These are phyloP conservation scores for Menidia menidia DNA, from an alignment of 2,797 vertebrate species.

Conservation along the genomic window DNA sequence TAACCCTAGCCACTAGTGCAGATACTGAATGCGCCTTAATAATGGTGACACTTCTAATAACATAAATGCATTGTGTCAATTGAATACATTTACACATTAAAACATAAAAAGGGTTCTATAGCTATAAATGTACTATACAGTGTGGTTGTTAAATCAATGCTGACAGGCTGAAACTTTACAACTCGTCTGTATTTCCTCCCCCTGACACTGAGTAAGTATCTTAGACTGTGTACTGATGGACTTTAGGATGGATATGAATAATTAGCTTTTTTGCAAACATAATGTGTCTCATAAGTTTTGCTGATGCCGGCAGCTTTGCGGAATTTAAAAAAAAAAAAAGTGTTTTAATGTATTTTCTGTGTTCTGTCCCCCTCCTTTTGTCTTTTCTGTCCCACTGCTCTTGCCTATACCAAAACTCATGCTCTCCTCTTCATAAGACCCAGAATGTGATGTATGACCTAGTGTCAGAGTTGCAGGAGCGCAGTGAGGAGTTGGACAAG, in stretches of 20 bases:
- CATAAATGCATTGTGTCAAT: slow-evolving; percentile 54
- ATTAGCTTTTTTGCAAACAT: not conserved
- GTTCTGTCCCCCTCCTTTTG: not conserved
- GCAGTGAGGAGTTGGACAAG: slow-evolving; percentile 93
- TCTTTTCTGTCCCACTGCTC: slow-evolving; percentile 26
- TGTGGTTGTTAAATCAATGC: slow-evolving; percentile 66
- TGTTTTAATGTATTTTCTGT: slow-evolving; percentile 9
- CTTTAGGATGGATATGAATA: slow-evolving; percentile 23
- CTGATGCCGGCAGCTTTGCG: slow-evolving; percentile 1
- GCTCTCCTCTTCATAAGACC: slow-evolving; percentile 80
- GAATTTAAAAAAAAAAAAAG: slow-evolving; percentile 21
- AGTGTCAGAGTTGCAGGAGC: slow-evolving; percentile 93
- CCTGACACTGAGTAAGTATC: slow-evolving; percentile 22
- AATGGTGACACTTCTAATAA: slow-evolving; percentile 59
- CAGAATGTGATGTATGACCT: slow-evolving; percentile 95
- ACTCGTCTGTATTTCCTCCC: slow-evolving; percentile 30
- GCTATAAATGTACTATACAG: slow-evolving; percentile 57
- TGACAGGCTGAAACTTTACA: slow-evolving; percentile 61
- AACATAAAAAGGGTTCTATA: slow-evolving; percentile 46
- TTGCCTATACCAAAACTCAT: slow-evolving; percentile 30
- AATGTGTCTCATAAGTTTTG: slow-evolving; percentile 4
- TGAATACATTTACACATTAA: slow-evolving; percentile 30
- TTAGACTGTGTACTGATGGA: slow-evolving; percentile 13
- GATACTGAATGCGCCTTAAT: slow-evolving; percentile 35
- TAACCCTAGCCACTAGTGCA: slow-evolving; percentile 9